Conservation (phyloP, 2,888 invertebrate genomes). For the Tortrix viridana region DNA sequence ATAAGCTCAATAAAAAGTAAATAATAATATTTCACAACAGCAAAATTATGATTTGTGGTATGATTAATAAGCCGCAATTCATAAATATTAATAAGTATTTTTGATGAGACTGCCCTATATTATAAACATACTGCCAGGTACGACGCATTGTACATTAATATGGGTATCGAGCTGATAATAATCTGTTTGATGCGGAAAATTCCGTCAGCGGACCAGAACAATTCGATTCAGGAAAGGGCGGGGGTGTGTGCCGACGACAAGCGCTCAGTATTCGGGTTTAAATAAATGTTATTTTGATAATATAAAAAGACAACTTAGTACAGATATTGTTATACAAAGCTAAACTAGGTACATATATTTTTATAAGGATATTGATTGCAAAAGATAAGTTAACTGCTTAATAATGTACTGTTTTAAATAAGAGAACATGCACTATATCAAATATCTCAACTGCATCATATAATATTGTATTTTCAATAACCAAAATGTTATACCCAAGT, state of each 20-base stretch:
- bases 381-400: not conserved
- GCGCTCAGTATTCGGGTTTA: too few relatives aligned
- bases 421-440: too few relatives aligned
- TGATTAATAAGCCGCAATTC: constrained; percentile 16
- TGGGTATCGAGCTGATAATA: constrained; percentile 36
- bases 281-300: not conserved
- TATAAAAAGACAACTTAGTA: too few relatives aligned
- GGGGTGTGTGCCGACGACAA: constrained; percentile 1
- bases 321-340: too few relatives aligned
- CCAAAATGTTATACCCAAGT: constrained; percentile 24
- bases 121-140: constrained; percentile 16
- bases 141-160: constrained; percentile 27
- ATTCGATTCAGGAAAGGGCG: constrained; percentile 29
- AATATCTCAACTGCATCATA: too few relatives aligned
- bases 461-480: constrained; percentile 19
- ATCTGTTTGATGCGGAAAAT: constrained; percentile 38
- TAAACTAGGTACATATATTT: too few relatives aligned
- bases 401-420: not conserved
- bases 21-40: constrained; percentile 6
- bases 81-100: constrained; percentile 36
- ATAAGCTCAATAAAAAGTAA: not conserved
- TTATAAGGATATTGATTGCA: not conserved
- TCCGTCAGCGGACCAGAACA: constrained; percentile 28
- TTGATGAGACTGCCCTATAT: constrained; percentile 30
- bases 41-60: constrained; percentile 8